Conservation (phyloP, 2,113 vertebrate genomes). For the Tetraodon nigroviridis region DNA sequence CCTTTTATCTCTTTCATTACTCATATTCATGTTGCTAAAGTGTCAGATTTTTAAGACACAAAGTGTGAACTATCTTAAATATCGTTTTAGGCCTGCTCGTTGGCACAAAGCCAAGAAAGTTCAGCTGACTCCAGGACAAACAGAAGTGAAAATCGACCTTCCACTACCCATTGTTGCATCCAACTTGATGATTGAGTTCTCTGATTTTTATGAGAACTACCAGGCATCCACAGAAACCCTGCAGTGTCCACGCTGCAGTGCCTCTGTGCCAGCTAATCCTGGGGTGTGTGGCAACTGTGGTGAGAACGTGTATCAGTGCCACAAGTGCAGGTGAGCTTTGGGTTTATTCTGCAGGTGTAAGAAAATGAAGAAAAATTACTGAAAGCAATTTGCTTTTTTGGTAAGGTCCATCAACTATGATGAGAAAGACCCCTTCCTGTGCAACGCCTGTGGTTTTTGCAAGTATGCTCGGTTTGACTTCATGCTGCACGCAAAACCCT, state of each 20-base stretch:
- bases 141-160: slow-evolving; percentile 96
- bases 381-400: background rate
- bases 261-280: slow-evolving; percentile 94
- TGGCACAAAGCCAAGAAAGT: slow-evolving; percentile 99
- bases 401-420: slow-evolving; percentile 96
- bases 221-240: slow-evolving; percentile 96
- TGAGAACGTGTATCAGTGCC: slow-evolving; percentile 97
- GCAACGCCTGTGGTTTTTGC: slow-evolving; percentile 98
- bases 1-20: background rate
- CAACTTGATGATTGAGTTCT: slow-evolving; percentile 98
- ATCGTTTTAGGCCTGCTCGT: slow-evolving; percentile 82
- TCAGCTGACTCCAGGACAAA: slow-evolving; percentile 93
- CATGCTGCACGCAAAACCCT: slow-evolving; percentile 96
- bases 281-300: slow-evolving; percentile 98
- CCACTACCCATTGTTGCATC: slow-evolving; percentile 95
- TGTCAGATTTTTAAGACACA: background rate
- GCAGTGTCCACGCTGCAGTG: slow-evolving; percentile 96
- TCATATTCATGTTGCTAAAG: background rate
- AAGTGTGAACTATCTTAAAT: background rate
- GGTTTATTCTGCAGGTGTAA: background rate
- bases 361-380: background rate
- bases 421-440: slow-evolving; percentile 97
- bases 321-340: slow-evolving; percentile 91
- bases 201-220: slow-evolving; percentile 98
- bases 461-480: slow-evolving; percentile 99